These are phyloP conservation scores for Sula dactylatra DNA, from an alignment of 2,113 vertebrate genomes.

Conservation along the genomic window DNA sequence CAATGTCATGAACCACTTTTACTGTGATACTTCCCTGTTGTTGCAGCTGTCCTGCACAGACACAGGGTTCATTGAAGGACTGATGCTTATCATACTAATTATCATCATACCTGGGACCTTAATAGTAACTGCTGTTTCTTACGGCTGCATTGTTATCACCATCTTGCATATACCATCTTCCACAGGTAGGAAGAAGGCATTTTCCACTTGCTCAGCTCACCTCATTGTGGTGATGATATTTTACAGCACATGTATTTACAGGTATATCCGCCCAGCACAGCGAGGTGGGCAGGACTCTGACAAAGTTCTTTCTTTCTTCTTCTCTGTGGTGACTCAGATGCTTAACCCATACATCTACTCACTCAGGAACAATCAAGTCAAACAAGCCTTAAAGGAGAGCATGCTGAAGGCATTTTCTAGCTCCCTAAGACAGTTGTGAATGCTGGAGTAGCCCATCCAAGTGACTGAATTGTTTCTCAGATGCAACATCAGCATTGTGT, in stretches of 20 bases:
- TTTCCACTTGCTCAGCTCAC: constrained; percentile 63
- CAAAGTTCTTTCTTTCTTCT: constrained; percentile 56
- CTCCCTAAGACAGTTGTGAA: background rate
- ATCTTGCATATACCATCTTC: constrained; percentile 24
- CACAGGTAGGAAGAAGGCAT: constrained; percentile 17
- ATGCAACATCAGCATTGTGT: background rate
- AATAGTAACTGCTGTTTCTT: background rate
- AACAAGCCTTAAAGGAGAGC: background rate
- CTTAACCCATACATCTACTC: constrained; percentile 42
- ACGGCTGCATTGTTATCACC: constrained; percentile 10
- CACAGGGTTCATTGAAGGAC: background rate
- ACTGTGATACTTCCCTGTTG: background rate
- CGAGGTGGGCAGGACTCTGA: background rate
- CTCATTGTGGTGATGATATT: constrained; percentile 27
- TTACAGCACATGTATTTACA: constrained; percentile 53
- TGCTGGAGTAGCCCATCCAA: background rate
- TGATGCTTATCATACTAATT: background rate
- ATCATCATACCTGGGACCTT: background rate
- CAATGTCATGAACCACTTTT: constrained; percentile 36
- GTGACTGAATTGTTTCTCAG: background rate
- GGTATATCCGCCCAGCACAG: constrained; percentile 15
- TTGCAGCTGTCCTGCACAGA: background rate
- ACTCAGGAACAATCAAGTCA: constrained; percentile 3
- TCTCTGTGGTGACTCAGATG: constrained; percentile 42
- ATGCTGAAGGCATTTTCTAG: background rate